Evolutionary conservation across 2,113 vertebrate species (phyloP).

Genomic region (Nansenia antarctica): DNA sequence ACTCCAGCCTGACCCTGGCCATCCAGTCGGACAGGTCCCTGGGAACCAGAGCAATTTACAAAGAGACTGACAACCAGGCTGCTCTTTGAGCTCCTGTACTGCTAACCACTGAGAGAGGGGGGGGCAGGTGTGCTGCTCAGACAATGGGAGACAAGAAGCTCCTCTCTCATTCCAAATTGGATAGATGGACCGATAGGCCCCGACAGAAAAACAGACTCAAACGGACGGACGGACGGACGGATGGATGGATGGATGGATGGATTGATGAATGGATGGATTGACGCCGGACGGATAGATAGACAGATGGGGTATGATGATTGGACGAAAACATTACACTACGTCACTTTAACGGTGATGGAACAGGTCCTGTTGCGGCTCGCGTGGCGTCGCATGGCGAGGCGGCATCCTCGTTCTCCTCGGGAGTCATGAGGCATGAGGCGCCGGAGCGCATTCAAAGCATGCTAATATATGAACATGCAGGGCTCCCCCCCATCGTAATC

Average conservation of each 20-base stretch:
- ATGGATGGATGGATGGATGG: conserved; percentile 39
- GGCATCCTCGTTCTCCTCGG: conserved; percentile 63
- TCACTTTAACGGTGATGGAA: conserved; percentile 20
- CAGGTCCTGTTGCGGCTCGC: conserved; percentile 54
- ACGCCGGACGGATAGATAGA: neutral
- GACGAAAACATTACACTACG: neutral
- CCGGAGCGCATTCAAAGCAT: conserved; percentile 67
- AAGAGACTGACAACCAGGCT: conserved; percentile 57
- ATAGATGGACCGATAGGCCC: conserved; percentile 32
- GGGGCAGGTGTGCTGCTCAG: conserved; percentile 24
- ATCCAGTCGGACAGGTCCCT: conserved; percentile 58
- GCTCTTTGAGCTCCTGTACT: conserved; percentile 41
- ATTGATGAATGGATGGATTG: conserved; percentile 33
- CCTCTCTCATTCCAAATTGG: conserved; percentile 43
- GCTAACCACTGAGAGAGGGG: conserved; percentile 14
- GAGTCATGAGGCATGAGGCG: conserved; percentile 62
- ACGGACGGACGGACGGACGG: conserved; percentile 33
- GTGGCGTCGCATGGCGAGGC: conserved; percentile 61
- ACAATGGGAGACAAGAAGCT: conserved; percentile 32
- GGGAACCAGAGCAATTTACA: conserved; percentile 63
- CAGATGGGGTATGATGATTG: neutral
- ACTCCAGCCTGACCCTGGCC: conserved; percentile 54
- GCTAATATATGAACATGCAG: conserved; percentile 67
- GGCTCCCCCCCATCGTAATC: conserved; percentile 67
- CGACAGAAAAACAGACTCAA: conserved; percentile 12